Evolutionary conservation across 2,113 vertebrate genomes (phyloP).

Genomic region (Psammodynastes pulverulentus): DNA sequence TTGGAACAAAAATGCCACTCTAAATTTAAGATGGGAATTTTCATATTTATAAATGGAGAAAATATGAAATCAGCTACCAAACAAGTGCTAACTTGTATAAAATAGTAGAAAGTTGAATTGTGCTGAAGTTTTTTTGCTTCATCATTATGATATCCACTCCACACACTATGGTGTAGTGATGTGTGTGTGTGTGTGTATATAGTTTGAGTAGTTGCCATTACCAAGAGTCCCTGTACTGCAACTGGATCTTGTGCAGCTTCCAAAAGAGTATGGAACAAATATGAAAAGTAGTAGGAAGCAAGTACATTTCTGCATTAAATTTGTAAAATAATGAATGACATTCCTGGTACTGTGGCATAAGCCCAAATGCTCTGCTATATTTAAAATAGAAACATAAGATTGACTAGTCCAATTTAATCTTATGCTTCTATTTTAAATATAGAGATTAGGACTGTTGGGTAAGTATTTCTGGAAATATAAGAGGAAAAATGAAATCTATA

Average conservation of each 20-base stretch:
- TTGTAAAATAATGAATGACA: background rate
- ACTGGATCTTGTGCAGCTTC: background rate
- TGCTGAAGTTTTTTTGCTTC: background rate
- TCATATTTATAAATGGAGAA: slow-evolving; percentile 4
- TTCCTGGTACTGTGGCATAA: background rate
- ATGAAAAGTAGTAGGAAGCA: background rate
- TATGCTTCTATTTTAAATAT: background rate
- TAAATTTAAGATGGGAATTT: slow-evolving; percentile 22
- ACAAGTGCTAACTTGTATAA: background rate
- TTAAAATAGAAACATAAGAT: background rate
- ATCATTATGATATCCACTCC: background rate
- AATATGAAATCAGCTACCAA: background rate
- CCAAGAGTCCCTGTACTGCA: background rate
- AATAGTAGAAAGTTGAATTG: background rate
- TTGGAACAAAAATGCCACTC: background rate
- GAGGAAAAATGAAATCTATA: background rate
- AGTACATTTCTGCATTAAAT: background rate
- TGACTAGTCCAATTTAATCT: background rate
- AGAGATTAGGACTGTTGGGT: background rate
- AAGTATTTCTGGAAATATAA: background rate
- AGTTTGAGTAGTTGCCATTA: background rate
- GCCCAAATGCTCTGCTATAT: background rate
- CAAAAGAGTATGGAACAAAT: background rate
- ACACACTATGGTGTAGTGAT: background rate
- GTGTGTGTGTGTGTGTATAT: too few species aligned